Evolutionary conservation across 2,797 vertebrate genomes (phyloP).

Genomic region (Acanthis flammea): DNA sequence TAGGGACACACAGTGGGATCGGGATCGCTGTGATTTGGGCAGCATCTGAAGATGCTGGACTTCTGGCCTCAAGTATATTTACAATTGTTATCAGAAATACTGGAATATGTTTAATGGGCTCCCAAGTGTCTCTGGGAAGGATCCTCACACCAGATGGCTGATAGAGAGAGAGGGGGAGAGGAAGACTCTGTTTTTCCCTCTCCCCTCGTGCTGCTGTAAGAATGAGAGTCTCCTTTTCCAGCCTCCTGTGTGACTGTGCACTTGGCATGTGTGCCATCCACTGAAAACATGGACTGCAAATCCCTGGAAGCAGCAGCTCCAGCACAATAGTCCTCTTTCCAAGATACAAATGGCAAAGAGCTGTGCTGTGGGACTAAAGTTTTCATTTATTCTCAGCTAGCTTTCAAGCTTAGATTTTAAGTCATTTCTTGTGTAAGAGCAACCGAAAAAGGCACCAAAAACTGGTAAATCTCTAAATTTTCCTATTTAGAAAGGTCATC

Average conservation of each 20-base stretch:
- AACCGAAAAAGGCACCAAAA: slow-evolving; percentile 28
- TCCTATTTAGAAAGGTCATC: slow-evolving; percentile 51
- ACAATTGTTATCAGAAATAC: neutral
- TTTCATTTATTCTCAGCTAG: neutral
- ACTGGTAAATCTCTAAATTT: slow-evolving; percentile 36
- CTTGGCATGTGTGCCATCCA: neutral
- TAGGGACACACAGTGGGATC: fast-evolving
- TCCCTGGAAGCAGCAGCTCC: neutral
- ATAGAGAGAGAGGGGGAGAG: neutral
- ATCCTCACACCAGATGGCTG: neutral
- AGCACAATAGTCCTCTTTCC: neutral
- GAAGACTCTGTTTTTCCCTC: neutral
- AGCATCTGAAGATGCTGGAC: neutral
- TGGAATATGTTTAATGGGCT: neutral
- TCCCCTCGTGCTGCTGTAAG: neutral
- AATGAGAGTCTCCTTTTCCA: neutral
- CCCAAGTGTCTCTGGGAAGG: neutral
- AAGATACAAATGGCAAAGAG: neutral
- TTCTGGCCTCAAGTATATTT: neutral
- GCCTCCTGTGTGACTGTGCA: neutral
- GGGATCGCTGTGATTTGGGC: neutral
- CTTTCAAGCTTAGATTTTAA: slow-evolving; percentile 9
- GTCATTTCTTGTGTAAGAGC: slow-evolving; percentile 7
- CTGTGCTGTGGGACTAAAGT: neutral
- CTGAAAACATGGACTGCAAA: neutral